A percentile compares a stretch with the other conserved stretches of the same genome.
Conservation (phyloP, 2,113 vertebrate species). For the Pogonocichla stellata region DNA sequence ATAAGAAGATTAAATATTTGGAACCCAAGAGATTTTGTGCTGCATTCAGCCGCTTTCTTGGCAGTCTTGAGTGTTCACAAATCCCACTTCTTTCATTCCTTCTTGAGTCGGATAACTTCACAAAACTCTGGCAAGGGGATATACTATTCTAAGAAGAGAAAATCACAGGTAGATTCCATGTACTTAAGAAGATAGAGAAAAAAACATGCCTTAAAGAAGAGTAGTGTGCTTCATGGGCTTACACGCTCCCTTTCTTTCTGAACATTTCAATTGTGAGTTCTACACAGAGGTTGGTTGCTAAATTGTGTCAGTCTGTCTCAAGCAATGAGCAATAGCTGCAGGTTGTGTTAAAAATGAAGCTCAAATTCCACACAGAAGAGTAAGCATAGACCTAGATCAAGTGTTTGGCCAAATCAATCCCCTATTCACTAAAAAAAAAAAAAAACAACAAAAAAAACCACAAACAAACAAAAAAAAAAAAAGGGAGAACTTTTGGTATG, state of each 20-base stretch:
- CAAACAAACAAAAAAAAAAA: no score
- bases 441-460: no score
- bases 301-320: background rate
- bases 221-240: background rate
- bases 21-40: background rate
- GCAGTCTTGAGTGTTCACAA: background rate
- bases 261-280: background rate
- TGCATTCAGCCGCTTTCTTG: slow-evolving; percentile 1
- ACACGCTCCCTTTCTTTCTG: background rate
- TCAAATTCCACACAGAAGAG: background rate
- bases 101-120: background rate
- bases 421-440: background rate
- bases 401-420: background rate
- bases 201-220: background rate
- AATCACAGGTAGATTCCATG: background rate
- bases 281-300: background rate
- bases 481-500: background rate
- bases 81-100: slow-evolving; percentile 5
- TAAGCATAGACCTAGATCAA: background rate
- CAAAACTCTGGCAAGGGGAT: background rate
- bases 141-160: background rate
- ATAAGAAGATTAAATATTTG: slow-evolving; percentile 38
- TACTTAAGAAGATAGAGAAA: background rate
- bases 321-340: background rate
- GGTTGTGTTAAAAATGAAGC: background rate